These are phyloP conservation scores for Drosophila pseudotalamancana DNA, from an alignment of 2,888 invertebrate genomes.

Conservation along the genomic window DNA sequence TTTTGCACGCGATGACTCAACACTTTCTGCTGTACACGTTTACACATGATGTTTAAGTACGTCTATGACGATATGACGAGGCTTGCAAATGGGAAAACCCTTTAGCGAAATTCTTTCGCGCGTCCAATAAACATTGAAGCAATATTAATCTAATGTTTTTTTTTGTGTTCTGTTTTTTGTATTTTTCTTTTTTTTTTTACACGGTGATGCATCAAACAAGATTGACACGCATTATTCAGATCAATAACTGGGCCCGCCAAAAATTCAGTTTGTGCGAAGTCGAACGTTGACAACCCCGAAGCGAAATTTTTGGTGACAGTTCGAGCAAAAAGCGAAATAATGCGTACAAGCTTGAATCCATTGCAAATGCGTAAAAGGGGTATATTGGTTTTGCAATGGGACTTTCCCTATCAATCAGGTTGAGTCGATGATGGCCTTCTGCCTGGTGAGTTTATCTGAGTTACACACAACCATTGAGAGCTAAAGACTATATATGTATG, in stretches of 20 bases:
- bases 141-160: slow-evolving; percentile 64
- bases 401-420: too few relatives aligned
- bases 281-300: slow-evolving; percentile 52
- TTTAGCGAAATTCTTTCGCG: slow-evolving; percentile 33
- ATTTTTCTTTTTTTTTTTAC: slow-evolving; percentile 6
- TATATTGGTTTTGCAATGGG: too few relatives aligned
- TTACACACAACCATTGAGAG: too few relatives aligned
- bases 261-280: slow-evolving; percentile 2
- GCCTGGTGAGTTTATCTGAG: too few relatives aligned
- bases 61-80: slow-evolving; percentile 21
- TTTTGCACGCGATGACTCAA: slow-evolving; percentile 43
- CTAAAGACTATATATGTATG: too few relatives aligned
- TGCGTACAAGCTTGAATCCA: slow-evolving; percentile 48
- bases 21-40: slow-evolving; percentile 7
- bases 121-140: slow-evolving; percentile 30
- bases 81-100: slow-evolving; percentile 31
- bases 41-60: slow-evolving; percentile 22
- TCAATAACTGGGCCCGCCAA: slow-evolving; percentile 59
- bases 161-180: too few relatives aligned
- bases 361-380: too few relatives aligned
- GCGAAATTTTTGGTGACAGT: slow-evolving; percentile 63
- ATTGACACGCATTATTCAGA: slow-evolving; percentile 72
- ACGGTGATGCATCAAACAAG: slow-evolving; percentile 71
- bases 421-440: too few relatives aligned
- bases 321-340: slow-evolving; percentile 44